Evolutionary conservation across 2,797 vertebrate species (phyloP).

Genomic region (Myotis pilosus): DNA sequence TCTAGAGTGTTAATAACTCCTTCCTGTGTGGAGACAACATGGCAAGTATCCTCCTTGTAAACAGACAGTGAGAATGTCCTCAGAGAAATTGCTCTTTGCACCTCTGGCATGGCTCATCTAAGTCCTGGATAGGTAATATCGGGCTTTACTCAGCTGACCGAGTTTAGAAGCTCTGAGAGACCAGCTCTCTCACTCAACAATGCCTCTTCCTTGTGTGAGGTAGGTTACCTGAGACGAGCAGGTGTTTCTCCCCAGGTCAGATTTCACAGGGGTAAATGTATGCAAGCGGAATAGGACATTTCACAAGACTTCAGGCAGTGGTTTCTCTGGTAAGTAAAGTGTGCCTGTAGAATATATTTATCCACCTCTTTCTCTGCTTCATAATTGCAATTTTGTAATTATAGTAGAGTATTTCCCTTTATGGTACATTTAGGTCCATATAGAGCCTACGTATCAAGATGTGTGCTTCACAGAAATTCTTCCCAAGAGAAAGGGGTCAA

Average conservation of each 20-base stretch:
- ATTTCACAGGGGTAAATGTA: conserved; percentile 39
- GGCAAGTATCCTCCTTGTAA: neutral
- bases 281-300: neutral
- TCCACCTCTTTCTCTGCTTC: neutral
- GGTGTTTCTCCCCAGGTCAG: conserved; percentile 64
- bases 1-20: conserved; percentile 6
- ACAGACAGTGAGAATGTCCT: neutral
- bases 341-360: neutral
- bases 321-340: neutral
- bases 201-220: conserved; percentile 52
- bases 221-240: conserved; percentile 51
- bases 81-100: neutral
- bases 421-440: neutral
- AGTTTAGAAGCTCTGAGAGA: conserved; percentile 29
- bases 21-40: neutral
- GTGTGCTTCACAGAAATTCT: neutral
- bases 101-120: neutral
- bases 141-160: neutral
- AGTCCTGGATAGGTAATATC: neutral
- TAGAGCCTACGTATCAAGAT: neutral
- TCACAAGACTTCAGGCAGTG: neutral
- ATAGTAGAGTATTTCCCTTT: conserved; percentile 5
- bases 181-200: conserved; percentile 24
- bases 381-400: neutral
- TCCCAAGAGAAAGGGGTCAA: neutral